Evolutionary conservation across 2,797 vertebrate species (phyloP).

Genomic region (Enteromius fasciolatus): DNA sequence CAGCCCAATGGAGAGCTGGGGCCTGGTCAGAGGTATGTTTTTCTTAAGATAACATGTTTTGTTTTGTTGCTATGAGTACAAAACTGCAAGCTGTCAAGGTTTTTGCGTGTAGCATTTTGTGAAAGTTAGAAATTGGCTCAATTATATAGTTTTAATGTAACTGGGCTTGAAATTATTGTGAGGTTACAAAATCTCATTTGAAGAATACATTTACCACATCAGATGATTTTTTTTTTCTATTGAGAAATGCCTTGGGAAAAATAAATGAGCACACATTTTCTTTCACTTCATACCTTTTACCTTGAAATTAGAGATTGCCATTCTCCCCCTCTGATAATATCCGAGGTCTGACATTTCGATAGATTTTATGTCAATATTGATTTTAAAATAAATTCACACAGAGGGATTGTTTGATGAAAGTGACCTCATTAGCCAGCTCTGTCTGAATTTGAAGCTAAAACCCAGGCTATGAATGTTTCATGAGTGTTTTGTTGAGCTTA

Average conservation of each 20-base stretch:
- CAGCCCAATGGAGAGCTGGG: conserved; percentile 87
- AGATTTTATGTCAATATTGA: not conserved
- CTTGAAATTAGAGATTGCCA: not conserved
- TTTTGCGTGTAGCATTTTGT: not conserved
- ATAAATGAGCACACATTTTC: not conserved
- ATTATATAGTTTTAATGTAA: not conserved
- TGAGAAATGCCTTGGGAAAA: not conserved
- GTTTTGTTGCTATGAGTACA: not conserved
- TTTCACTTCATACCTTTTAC: not conserved
- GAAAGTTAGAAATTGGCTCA: not conserved
- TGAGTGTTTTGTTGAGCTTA: not conserved
- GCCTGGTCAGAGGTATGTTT: conserved; percentile 87
- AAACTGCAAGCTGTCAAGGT: not conserved
- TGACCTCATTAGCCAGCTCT: conserved; percentile 1
- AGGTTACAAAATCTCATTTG: not conserved
- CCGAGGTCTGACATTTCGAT: not conserved
- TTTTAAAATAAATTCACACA: not conserved
- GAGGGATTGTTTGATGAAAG: not conserved
- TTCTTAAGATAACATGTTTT: not conserved
- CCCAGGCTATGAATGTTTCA: not conserved
- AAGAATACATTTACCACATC: not conserved
- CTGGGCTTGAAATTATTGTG: not conserved
- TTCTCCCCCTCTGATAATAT: not conserved
- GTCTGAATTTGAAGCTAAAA: not conserved
- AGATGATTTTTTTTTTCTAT: not conserved